Base-by-base conservation (phyloP, 2,113 vertebrate species). In the Odocoileus hemionus region DNA sequence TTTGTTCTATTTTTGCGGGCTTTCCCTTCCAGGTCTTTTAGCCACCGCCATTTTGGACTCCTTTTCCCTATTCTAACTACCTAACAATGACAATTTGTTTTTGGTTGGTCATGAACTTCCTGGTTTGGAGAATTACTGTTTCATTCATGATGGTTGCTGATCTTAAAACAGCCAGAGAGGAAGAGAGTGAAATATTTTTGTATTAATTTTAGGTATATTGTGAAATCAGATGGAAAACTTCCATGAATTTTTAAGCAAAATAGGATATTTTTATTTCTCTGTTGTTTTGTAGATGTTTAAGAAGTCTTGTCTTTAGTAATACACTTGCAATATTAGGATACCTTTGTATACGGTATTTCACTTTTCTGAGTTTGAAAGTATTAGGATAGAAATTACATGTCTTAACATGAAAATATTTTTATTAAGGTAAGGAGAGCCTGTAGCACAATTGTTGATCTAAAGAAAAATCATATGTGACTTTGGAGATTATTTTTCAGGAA, bases 401-500 rank as follows among this genome's bases (percentile, higher is more conserved):
- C 30, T 89, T 94, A 84, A 54, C 45, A 58, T 96, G 86, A 70
- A 82, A 96, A 86, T 16, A 61, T 95, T 95, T 97, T 97, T 96
- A 91, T 93, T 95, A 94, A 61, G 25, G 33, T 83, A 94, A 94
- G 21, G 74, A 70, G 11, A 86, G 52, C 60, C 13, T 57, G 14
- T 36, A 95, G 57, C 45, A 88, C 5, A 88, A 45, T 97, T 79
- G 13, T 92, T 95, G 54, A 50, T 88, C 54, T 94, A 55, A 67
- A 87, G 86, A 95, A 90, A 57, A 79, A 92, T 87, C 30, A 45
- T n/a, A 1, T 82, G 15, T 92, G 61, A 76, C 28, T 96, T 57
- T 12, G 36, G 45, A 30, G 85, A 91, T 93, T 64, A 64, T 23
- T 70, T 96, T 76, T 95, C 47, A 89, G 74, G 70, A 86, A 36